A percentile compares a stretch with the other conserved stretches of the same genome.
phyloP scores from a whole-genome alignment of 2,888 invertebrate species.

The Amiota mariae region DNA sequence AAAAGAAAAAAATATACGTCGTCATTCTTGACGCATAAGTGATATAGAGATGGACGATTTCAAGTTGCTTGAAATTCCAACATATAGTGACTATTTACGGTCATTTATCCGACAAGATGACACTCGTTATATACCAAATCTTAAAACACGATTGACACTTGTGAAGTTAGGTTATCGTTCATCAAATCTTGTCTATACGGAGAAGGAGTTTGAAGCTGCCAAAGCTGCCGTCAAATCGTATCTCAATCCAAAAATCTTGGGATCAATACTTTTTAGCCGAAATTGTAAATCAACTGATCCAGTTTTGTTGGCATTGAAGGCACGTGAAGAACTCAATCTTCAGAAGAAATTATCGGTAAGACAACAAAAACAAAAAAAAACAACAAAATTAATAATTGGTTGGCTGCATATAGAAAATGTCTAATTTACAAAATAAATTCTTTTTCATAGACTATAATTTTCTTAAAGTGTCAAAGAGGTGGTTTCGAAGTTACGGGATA shows the following conservation, averaged over 20 bases:
- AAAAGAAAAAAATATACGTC: too few relatives aligned
- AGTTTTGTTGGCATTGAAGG: conserved; percentile 80
- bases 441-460: conserved; percentile 81
- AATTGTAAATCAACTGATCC: conserved; percentile 76
- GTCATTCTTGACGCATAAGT: too few relatives aligned
- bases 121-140: conserved; percentile 82
- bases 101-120: conserved; percentile 83
- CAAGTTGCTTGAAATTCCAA: conserved; percentile 55
- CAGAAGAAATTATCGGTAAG: conserved; percentile 81
- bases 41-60: conserved; percentile 35
- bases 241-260: conserved; percentile 73
- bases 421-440: neutral
- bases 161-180: conserved; percentile 86
- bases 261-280: conserved; percentile 77
- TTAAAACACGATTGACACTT: conserved; percentile 79
- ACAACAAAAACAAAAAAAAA: too few relatives aligned
- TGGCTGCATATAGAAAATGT: neutral
- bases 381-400: neutral
- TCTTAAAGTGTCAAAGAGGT: conserved; percentile 79
- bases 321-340: conserved; percentile 83
- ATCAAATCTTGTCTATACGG: conserved; percentile 74
- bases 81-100: conserved; percentile 87
- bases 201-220: conserved; percentile 77
- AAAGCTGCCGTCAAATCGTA: conserved; percentile 77
- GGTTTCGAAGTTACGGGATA: conserved; percentile 90